Conservation (phyloP, 2,113 vertebrate genomes). For the Clarias magur region DNA sequence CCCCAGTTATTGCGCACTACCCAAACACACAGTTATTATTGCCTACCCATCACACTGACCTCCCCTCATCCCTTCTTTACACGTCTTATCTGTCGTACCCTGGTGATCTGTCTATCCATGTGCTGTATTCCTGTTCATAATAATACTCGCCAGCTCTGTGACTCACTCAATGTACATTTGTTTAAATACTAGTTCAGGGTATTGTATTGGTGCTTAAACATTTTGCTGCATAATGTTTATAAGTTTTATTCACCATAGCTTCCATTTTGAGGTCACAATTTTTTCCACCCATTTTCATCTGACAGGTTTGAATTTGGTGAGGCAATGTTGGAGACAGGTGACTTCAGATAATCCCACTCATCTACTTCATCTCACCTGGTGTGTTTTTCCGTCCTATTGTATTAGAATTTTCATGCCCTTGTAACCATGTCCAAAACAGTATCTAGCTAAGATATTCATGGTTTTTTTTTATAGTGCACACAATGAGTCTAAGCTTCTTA, state of each 20-base stretch:
- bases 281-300: background rate
- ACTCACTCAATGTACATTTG: background rate
- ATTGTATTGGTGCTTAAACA: slow-evolving; percentile 9
- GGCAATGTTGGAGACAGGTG: background rate
- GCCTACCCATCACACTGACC: slow-evolving; percentile 1
- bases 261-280: background rate
- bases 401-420: background rate
- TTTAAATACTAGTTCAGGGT: background rate
- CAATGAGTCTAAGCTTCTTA: background rate
- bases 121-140: background rate
- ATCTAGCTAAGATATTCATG: background rate
- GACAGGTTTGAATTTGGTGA: background rate
- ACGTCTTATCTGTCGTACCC: background rate
- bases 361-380: background rate
- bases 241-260: background rate
- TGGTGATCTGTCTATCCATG: background rate
- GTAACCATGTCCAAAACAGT: background rate
- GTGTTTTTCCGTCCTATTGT: background rate
- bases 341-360: background rate
- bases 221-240: background rate
- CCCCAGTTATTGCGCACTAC: slow-evolving; percentile 29
- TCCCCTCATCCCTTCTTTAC: slow-evolving; percentile 16
- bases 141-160: slow-evolving; percentile 12
- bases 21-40: slow-evolving; percentile 8
- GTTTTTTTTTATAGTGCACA: background rate